Evolutionary conservation across 1,140 invertebrate species (phyloP).

Genomic region (Drosophila fuyamai): DNA sequence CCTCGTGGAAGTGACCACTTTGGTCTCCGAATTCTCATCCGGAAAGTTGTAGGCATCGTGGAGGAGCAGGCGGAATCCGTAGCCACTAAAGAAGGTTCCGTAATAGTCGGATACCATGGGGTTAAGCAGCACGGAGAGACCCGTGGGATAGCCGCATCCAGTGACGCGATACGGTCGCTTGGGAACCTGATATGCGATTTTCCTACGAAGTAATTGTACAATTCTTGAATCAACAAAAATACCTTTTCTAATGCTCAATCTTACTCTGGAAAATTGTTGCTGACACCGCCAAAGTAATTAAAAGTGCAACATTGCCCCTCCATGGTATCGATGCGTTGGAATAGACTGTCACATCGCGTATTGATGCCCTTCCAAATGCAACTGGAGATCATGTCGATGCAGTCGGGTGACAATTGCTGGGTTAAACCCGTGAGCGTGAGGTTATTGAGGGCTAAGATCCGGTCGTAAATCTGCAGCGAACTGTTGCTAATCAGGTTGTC

Average conservation of each 20-base stretch:
- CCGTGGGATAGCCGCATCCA: conserved; percentile 88
- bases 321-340: conserved; percentile 86
- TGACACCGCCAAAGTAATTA: conserved; percentile 86
- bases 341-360: conserved; percentile 87
- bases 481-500: conserved; percentile 37
- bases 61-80: conserved; percentile 85
- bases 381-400: conserved; percentile 85
- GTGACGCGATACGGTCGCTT: conserved; percentile 86
- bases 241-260: background rate
- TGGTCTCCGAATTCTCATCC: conserved; percentile 86
- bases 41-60: conserved; percentile 88
- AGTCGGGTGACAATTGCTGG: conserved; percentile 85
- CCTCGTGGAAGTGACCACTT: conserved; percentile 85
- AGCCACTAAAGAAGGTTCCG: conserved; percentile 80
- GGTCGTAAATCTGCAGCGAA: conserved; percentile 69
- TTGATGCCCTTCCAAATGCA: conserved; percentile 89
- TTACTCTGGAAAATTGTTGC: conserved; percentile 81
- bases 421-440: conserved; percentile 73
- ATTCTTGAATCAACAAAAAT: background rate
- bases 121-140: conserved; percentile 86
- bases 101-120: conserved; percentile 85
- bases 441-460: conserved; percentile 84
- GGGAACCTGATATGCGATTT: conserved; percentile 78
- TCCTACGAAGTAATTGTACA: conserved; percentile 32
- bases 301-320: conserved; percentile 88